Percentiles rank a stretch among this genome's conserved stretches.
Evolutionary conservation across 2,888 invertebrate genomes (phyloP).

Genomic region (Apamea crenata): DNA sequence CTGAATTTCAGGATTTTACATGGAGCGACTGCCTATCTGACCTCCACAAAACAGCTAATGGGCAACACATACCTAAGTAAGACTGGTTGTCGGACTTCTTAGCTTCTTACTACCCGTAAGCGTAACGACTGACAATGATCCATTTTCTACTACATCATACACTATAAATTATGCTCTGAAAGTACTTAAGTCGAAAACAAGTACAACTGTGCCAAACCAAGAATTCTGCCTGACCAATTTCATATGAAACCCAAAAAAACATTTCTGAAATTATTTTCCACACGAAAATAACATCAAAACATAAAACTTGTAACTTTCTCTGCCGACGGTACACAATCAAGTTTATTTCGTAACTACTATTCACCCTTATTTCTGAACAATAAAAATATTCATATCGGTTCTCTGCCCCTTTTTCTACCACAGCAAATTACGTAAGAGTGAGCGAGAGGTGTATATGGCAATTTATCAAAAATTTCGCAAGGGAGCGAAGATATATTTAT

Average conservation of each 20-base stretch:
- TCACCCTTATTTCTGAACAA: slow-evolving; percentile 62
- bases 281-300: background rate
- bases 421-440: slow-evolving; percentile 3
- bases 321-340: slow-evolving; percentile 62
- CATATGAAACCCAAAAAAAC: background rate
- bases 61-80: background rate
- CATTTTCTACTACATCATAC: background rate
- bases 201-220: background rate
- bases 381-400: slow-evolving; percentile 73
- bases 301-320: background rate
- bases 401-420: slow-evolving; percentile 43
- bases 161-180: background rate
- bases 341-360: slow-evolving; percentile 66
- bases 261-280: background rate
- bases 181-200: background rate
- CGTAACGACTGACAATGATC: background rate
- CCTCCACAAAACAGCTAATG: background rate
- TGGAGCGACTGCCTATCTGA: background rate
- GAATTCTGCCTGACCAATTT: background rate
- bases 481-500: slow-evolving; percentile 68
- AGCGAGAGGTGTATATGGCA: slow-evolving; percentile 55
- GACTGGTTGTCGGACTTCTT: background rate
- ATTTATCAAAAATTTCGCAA: slow-evolving; percentile 71
- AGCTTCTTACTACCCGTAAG: background rate
- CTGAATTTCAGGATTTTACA: background rate